Conservation (phyloP, 2,797 vertebrate species). For the Anabacerthia variegaticeps region DNA sequence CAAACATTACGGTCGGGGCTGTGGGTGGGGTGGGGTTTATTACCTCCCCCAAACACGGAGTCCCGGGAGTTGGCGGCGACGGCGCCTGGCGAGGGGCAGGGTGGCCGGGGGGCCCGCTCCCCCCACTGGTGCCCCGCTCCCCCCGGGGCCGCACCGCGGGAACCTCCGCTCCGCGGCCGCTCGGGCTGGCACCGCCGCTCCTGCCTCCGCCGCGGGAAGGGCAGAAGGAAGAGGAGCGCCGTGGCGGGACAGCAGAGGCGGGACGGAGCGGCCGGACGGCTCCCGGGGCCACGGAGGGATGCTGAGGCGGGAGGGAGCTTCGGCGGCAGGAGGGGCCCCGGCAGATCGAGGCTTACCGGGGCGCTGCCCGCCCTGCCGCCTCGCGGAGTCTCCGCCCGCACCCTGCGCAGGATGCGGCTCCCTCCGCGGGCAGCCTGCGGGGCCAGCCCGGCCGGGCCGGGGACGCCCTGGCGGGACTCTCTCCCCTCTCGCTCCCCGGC, state of each 20-base stretch:
- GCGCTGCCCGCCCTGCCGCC: not conserved
- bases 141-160: not conserved
- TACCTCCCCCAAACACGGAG: constrained; percentile 37
- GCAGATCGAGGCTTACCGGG: not conserved
- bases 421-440: not conserved
- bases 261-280: not conserved
- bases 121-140: not conserved
- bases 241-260: not conserved
- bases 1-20: constrained; percentile 73
- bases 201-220: not conserved
- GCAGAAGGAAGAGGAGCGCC: not conserved
- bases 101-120: not conserved
- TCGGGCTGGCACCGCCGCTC: not conserved
- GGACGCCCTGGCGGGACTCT: not conserved
- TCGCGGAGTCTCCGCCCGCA: not conserved
- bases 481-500: not conserved
- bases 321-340: too few relatives aligned
- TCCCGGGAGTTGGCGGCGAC: constrained; percentile 14
- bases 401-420: not conserved
- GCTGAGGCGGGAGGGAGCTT: not conserved
- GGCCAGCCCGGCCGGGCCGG: not conserved
- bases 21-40: constrained; percentile 35
- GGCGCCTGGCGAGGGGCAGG: constrained; percentile 5
- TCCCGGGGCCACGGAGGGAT: too few relatives aligned
- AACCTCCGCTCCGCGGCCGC: not conserved